Percentiles rank a stretch among this genome's conserved stretches.
Conservation (phyloP, 2,888 invertebrate species). For the Eristalinus sepulchralis region DNA sequence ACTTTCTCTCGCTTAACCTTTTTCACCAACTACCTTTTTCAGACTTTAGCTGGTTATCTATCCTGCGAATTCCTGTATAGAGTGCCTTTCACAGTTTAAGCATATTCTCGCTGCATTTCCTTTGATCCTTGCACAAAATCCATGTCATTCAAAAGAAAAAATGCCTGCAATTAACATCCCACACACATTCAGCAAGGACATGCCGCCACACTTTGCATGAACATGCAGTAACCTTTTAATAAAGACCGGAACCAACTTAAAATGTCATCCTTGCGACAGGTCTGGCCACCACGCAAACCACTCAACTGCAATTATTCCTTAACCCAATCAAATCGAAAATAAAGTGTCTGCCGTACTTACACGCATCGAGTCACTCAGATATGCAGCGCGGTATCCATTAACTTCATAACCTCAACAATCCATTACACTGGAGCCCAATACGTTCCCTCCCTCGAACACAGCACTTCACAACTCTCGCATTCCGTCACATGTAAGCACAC, state of each 20-base stretch:
- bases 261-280: background rate
- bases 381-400: conserved; percentile 51
- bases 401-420: conserved; percentile 39
- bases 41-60: too few species aligned
- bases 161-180: background rate
- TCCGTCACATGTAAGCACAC: conserved; percentile 32
- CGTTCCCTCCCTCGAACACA: conserved; percentile 8
- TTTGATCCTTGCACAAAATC: too few species aligned
- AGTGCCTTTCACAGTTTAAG: background rate
- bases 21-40: too few species aligned
- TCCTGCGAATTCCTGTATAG: background rate
- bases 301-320: background rate
- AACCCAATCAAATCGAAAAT: background rate
- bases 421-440: conserved; percentile 26
- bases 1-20: too few species aligned
- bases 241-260: background rate
- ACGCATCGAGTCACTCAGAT: background rate
- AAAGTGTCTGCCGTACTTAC: conserved; percentile 12
- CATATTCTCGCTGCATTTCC: too few species aligned
- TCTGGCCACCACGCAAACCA: background rate
- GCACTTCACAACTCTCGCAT: conserved; percentile 22
- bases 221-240: background rate
- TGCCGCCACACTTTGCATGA: background rate
- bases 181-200: too few species aligned
- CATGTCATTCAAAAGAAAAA: too few species aligned